phyloP scores from a whole-genome alignment of 2,797 vertebrate genomes.

The Rhinogobio ventralis region DNA sequence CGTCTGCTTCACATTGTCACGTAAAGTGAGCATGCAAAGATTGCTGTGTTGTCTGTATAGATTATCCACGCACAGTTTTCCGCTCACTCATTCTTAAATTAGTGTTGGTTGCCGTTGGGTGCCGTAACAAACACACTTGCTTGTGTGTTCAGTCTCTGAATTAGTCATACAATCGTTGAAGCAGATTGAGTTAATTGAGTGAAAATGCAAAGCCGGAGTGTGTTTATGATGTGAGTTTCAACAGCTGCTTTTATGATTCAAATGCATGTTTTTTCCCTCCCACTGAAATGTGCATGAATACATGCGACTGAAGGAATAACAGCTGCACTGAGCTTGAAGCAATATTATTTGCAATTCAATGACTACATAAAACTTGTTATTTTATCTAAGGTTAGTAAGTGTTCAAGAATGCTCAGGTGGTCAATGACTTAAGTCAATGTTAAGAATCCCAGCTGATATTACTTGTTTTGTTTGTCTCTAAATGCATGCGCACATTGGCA shows the following conservation, averaged over 20 bases:
- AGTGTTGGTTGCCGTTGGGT: not conserved
- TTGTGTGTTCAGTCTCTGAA: constrained; percentile 1
- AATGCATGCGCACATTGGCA: not conserved
- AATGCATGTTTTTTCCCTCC: not conserved
- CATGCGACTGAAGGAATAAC: not conserved
- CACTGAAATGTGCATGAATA: not conserved
- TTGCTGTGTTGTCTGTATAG: not conserved
- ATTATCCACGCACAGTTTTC: not conserved
- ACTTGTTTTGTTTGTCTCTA: not conserved
- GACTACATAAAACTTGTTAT: not conserved
- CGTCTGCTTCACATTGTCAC: not conserved
- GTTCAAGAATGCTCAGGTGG: not conserved
- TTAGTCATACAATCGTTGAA: not conserved
- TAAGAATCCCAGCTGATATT: no score
- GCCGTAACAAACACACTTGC: not conserved
- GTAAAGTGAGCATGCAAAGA: constrained; percentile 1
- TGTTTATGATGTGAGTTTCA: not conserved
- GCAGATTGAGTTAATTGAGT: constrained; percentile 34
- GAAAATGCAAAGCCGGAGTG: not conserved
- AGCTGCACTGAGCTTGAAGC: not conserved
- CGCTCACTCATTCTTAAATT: not conserved
- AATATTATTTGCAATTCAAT: not conserved
- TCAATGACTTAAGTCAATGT: not conserved
- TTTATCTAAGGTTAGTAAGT: no score
- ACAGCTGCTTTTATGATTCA: constrained; percentile 33